Percentiles rank a stretch among this genome's conserved stretches.
phyloP scores from a whole-genome alignment of 2,888 invertebrate genomes.

The Lithophane ornitopus region DNA sequence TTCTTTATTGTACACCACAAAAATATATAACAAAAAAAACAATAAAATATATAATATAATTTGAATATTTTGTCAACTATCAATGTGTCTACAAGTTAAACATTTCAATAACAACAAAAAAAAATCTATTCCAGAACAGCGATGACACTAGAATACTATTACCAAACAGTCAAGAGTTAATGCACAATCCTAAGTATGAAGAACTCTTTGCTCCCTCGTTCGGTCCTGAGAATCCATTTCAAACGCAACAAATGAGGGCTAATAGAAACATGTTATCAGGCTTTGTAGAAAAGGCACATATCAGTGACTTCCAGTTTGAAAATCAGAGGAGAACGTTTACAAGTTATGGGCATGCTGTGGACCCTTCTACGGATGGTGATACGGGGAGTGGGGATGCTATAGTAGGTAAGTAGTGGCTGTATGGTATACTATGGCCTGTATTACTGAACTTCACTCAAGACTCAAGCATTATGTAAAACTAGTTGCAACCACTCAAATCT shows the following conservation, averaged over 20 bases:
- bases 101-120: background rate
- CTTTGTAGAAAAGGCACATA: conserved; percentile 98
- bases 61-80: background rate
- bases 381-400: conserved; percentile 84
- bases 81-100: background rate
- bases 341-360: conserved; percentile 98
- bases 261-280: conserved; percentile 98
- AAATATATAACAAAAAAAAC: no score
- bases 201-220: conserved; percentile 97
- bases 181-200: conserved; percentile 98
- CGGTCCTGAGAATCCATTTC: conserved; percentile 98
- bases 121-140: conserved; percentile 90
- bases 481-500: background rate
- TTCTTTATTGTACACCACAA: no score
- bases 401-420: conserved; percentile 81
- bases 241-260: conserved; percentile 97
- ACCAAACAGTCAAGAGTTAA: conserved; percentile 95
- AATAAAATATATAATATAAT: no score
- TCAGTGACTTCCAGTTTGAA: conserved; percentile 99
- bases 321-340: conserved; percentile 98
- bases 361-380: conserved; percentile 95
- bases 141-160: conserved; percentile 93
- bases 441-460: background rate
- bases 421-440: background rate
- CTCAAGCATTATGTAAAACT: background rate